A percentile compares a stretch with the other conserved stretches of the same genome.
Conservation (phyloP, 2,797 vertebrate genomes). For the Poeciliopsis paucimaculata region DNA sequence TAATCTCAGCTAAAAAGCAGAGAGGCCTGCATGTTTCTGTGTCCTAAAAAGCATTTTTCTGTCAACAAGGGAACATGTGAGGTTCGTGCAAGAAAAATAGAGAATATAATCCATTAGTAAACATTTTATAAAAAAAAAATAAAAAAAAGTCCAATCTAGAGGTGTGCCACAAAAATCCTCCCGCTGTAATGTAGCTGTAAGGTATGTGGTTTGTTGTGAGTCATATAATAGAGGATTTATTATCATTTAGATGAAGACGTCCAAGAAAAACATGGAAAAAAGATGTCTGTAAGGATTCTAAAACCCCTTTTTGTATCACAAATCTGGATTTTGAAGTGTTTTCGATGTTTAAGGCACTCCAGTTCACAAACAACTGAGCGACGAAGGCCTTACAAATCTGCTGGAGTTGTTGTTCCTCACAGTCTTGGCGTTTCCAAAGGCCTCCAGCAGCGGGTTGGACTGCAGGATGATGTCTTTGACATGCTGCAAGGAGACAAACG, state of each 20-base stretch:
- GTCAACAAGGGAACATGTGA: slow-evolving; percentile 55
- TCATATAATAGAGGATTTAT: slow-evolving; percentile 1
- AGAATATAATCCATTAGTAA: slow-evolving; percentile 26
- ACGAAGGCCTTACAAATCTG: slow-evolving; percentile 88
- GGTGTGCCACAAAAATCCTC: slow-evolving; percentile 39
- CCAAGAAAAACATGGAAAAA: neutral
- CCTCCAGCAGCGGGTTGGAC: slow-evolving; percentile 96
- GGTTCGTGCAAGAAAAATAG: slow-evolving; percentile 31
- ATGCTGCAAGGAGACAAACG: slow-evolving; percentile 81
- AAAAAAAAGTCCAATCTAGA: slow-evolving; percentile 22
- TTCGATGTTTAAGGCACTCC: slow-evolving; percentile 15
- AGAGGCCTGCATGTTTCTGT: slow-evolving; percentile 29
- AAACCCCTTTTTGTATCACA: neutral
- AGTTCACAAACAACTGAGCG: slow-evolving; percentile 27
- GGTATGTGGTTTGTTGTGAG: slow-evolving; percentile 15
- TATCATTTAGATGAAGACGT: neutral
- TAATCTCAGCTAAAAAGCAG: slow-evolving; percentile 13
- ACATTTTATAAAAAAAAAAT: slow-evolving; percentile 31
- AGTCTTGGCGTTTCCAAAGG: slow-evolving; percentile 98
- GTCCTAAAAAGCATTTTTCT: slow-evolving; percentile 23
- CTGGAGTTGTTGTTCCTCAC: slow-evolving; percentile 98
- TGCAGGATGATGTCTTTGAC: slow-evolving; percentile 99
- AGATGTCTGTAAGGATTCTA: neutral
- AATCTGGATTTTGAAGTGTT: slow-evolving; percentile 24
- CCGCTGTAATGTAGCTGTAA: slow-evolving; percentile 6